Conservation (phyloP, 1,140 invertebrate species). For the Frieseomelitta varia region DNA sequence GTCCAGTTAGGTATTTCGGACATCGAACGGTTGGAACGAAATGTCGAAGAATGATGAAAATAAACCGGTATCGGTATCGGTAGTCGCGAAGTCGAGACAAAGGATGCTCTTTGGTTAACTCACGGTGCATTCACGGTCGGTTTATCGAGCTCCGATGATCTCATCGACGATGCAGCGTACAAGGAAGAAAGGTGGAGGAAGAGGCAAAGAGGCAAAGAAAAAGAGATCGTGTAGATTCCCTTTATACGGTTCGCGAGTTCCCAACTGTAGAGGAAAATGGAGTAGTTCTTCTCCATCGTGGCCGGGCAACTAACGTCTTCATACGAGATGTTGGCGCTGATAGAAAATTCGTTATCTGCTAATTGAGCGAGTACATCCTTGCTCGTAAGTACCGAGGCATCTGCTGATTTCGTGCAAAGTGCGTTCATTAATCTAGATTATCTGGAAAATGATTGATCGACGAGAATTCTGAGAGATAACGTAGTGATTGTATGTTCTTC, state of each 20-base stretch:
- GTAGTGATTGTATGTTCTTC: too few relatives aligned
- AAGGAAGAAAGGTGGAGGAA: slow-evolving; percentile 1
- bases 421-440: too few relatives aligned
- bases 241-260: slow-evolving; percentile 29
- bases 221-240: neutral
- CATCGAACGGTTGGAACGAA: neutral
- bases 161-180: slow-evolving; percentile 14
- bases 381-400: too few relatives aligned
- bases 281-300: slow-evolving; percentile 11
- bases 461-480: too few relatives aligned
- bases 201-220: neutral
- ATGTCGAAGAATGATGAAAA: neutral
- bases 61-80: slow-evolving; percentile 15
- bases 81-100: neutral
- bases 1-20: too few relatives aligned
- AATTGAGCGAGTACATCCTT: too few relatives aligned
- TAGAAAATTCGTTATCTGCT: neutral
- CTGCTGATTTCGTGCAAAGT: too few relatives aligned
- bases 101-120: slow-evolving; percentile 28
- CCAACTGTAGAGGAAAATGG: slow-evolving; percentile 40
- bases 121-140: neutral
- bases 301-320: neutral
- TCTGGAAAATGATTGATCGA: too few relatives aligned
- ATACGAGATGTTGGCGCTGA: neutral
- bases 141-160: slow-evolving; percentile 43